Evolutionary conservation across 2,797 vertebrate species (phyloP).

Genomic region (Stomatorhinus walkeri): DNA sequence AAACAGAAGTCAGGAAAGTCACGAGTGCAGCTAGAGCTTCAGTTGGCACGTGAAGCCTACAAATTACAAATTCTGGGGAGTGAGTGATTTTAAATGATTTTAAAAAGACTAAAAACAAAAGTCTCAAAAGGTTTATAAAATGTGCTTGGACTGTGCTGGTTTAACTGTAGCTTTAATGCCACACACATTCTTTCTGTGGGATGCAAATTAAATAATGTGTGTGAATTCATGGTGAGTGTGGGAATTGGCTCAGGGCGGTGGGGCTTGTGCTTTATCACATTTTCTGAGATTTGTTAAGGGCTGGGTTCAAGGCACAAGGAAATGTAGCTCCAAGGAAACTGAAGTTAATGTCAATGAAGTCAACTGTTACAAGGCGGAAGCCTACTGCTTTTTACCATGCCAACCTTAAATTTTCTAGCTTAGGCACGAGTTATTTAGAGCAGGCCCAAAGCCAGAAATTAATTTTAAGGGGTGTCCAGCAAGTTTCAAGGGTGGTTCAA

Average conservation of each 20-base stretch:
- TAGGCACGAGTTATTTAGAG: background rate
- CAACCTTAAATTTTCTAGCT: background rate
- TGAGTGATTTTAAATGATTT: background rate
- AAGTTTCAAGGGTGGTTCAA: background rate
- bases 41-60: background rate
- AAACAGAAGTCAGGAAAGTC: background rate
- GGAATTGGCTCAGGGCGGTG: background rate
- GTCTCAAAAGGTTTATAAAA: background rate
- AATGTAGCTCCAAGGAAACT: conserved; percentile 1
- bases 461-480: background rate
- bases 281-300: background rate
- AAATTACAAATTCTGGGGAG: background rate
- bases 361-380: background rate
- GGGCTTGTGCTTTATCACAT: background rate
- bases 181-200: background rate
- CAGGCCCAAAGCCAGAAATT: background rate
- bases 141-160: background rate
- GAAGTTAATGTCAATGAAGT: conserved; percentile 10
- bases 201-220: background rate
- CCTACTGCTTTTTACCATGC: background rate
- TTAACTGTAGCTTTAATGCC: background rate
- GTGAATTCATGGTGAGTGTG: background rate
- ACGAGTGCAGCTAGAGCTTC: background rate
- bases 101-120: background rate
- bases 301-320: background rate